phyloP scores from a whole-genome alignment of 2,888 invertebrate species.

The Drosophila prolongata region DNA sequence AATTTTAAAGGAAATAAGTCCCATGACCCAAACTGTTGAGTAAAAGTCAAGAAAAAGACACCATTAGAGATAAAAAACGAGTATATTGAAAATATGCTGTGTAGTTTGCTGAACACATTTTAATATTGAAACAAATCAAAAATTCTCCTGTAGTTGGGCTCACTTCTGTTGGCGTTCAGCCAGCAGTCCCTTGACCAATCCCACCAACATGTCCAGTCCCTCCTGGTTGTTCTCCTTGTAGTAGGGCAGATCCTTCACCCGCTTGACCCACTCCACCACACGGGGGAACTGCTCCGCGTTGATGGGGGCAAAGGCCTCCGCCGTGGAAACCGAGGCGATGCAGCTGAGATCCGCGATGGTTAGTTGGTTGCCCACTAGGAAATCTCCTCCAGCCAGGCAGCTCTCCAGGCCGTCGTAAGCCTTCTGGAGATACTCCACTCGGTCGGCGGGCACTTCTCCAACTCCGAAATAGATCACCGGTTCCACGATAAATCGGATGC shows the following conservation, averaged over 20 bases:
- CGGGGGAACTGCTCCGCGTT: conserved; percentile 84
- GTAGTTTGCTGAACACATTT: not conserved
- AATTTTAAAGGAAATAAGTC: no score
- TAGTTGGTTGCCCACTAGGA: conserved; percentile 81
- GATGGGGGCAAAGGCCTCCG: conserved; percentile 83
- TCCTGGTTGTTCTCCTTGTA: conserved; percentile 84
- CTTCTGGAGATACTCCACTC: conserved; percentile 84
- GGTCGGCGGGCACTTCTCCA: conserved; percentile 81
- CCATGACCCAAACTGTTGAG: no score
- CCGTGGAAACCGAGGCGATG: conserved; percentile 84
- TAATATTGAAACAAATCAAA: not conserved
- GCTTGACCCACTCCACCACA: conserved; percentile 84
- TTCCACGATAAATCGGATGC: conserved; percentile 80
- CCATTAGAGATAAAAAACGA: no score
- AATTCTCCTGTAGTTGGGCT: not conserved
- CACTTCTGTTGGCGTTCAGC: conserved; percentile 45
- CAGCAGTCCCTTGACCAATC: conserved; percentile 62
- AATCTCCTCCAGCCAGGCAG: conserved; percentile 68
- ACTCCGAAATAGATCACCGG: conserved; percentile 83
- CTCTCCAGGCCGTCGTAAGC: conserved; percentile 85
- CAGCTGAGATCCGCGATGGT: conserved; percentile 85
- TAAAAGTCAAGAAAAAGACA: no score
- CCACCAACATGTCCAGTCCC: conserved; percentile 81
- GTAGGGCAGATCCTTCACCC: conserved; percentile 83
- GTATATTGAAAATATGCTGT: no score